Base-by-base conservation (phyloP, 2,888 invertebrate species). In the Calephelis perditalis region DNA sequence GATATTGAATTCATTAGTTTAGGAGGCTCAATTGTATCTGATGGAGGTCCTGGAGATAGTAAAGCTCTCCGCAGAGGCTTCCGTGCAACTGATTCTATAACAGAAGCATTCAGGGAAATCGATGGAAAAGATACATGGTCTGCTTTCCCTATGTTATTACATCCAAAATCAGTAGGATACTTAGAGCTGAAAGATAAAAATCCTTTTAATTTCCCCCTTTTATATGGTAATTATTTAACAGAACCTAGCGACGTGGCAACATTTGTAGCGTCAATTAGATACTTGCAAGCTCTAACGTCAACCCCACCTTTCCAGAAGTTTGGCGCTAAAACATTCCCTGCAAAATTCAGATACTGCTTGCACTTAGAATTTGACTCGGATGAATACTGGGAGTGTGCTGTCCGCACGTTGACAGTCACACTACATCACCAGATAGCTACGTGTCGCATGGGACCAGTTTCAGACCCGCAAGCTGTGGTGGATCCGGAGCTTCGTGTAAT, bases 221-320 rank as follows among this genome's bases (percentile, higher is more conserved):
- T 98, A 69, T 93, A 95, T 70, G 94, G 96, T 0, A 96, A 97
- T 71, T 97, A 97, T 76, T 92, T 97, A 63, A 91, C 92, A 0
- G 92, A 95, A 73, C 91, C 91, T 5, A 77, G 68, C 36, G 92
- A 96, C 70, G 79, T 93, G 0, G 88, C 90, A n/a, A 92, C 92
- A 1, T 80, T 94, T 57, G 77, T 94, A 6, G 91, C 92, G 12
- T 91, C 93, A 0, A 92, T 95, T 52, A 93, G 94, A 67, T 92
- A 93, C 63, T 78, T 92, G 1, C 91, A 94, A 63, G 84, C 89
- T 56, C 75, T 95, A 15, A 84, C 91, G 0, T 73, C 91, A 52
- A 93, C 93, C 3, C 86, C 90, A 2, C 90, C 94, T 0, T 92
- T 95, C 76, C 91, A 92, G 71, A 84, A 83, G 36, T 89, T 92